These are phyloP conservation scores for Tenthredo amoena DNA, from an alignment of 2,888 invertebrate species.

Conservation along the genomic window DNA sequence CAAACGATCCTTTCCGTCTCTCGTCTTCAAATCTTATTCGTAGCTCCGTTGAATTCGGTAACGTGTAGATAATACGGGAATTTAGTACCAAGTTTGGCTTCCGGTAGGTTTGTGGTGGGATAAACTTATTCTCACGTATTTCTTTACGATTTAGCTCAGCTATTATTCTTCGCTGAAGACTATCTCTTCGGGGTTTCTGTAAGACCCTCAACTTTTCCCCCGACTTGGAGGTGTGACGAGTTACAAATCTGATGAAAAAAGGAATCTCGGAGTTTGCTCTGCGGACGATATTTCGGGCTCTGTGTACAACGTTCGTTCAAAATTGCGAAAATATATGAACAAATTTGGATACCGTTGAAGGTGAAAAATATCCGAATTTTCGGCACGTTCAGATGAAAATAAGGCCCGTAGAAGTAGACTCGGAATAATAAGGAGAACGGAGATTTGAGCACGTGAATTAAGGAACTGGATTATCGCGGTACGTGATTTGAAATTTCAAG, in stretches of 20 bases:
- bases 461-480: constrained; percentile 35
- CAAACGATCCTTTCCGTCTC: background rate
- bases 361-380: constrained; percentile 1
- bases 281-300: background rate
- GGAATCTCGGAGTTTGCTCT: background rate
- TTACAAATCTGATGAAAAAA: background rate
- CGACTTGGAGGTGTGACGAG: background rate
- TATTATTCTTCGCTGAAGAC: background rate
- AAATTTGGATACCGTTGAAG: background rate
- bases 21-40: background rate
- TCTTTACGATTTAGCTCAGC: background rate
- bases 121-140: background rate
- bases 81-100: background rate
- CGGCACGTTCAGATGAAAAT: background rate
- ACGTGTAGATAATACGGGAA: background rate
- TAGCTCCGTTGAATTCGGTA: background rate
- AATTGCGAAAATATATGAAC: background rate
- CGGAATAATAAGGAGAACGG: constrained; percentile 9
- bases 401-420: background rate
- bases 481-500: constrained; percentile 36
- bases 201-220: background rate
- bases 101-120: background rate
- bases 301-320: background rate
- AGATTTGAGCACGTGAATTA: constrained; percentile 42
- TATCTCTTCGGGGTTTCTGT: background rate